Conservation (phyloP, 2,113 vertebrate genomes). For the Cavia aperea region DNA sequence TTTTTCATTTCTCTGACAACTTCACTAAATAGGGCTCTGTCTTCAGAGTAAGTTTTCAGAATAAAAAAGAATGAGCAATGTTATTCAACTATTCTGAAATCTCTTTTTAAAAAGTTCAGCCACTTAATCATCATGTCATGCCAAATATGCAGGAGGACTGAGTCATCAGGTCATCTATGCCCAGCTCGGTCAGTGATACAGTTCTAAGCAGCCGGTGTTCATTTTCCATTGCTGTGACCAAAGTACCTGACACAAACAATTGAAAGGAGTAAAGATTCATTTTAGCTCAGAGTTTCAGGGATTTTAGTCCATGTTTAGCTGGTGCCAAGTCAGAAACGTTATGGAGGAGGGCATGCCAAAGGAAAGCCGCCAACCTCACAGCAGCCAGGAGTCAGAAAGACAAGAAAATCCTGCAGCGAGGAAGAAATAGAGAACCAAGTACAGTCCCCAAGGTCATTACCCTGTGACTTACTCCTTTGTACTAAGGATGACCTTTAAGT, state of each 20-base stretch:
- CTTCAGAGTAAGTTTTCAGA: background rate
- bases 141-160: background rate
- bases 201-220: background rate
- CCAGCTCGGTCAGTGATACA: background rate
- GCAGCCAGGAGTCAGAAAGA: background rate
- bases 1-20: background rate
- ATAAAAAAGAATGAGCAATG: background rate
- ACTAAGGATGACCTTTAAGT: background rate
- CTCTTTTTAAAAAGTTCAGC: background rate
- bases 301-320: background rate
- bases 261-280: background rate
- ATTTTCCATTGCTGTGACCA: background rate
- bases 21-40: background rate
- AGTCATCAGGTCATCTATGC: background rate
- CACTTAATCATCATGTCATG: background rate
- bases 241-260: background rate
- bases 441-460: background rate
- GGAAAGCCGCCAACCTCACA: background rate
- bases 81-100: background rate
- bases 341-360: background rate
- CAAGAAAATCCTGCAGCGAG: background rate
- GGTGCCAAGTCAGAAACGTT: background rate
- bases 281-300: background rate
- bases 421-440: background rate
- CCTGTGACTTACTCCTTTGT: background rate